phyloP scores from a whole-genome alignment of 2,888 invertebrate species.

The Coelopa pilipes region DNA sequence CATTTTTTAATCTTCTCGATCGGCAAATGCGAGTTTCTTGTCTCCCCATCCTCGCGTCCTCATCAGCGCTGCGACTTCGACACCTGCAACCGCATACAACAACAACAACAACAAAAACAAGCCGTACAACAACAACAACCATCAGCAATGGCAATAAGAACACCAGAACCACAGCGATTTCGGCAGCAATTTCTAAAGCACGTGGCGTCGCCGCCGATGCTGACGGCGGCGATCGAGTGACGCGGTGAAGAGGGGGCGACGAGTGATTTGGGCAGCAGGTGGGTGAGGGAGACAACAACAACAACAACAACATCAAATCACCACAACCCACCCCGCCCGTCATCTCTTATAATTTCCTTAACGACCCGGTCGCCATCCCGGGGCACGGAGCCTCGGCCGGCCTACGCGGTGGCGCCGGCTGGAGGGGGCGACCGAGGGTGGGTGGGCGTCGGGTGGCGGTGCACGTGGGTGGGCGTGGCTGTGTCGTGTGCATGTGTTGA shows the following conservation, averaged over 20 bases:
- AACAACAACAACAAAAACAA: constrained; percentile 7
- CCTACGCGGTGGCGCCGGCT: too few species aligned
- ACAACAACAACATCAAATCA: too few species aligned
- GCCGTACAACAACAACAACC: constrained; percentile 7
- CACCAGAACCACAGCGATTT: constrained; percentile 4
- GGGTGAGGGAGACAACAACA: too few species aligned
- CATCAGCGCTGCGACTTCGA: neutral
- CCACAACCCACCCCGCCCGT: too few species aligned
- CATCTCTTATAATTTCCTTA: constrained; percentile 1
- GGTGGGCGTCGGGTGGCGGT: neutral
- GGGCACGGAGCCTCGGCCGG: neutral
- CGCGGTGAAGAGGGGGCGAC: neutral
- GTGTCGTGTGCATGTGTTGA: constrained; percentile 16
- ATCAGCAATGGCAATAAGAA: neutral
- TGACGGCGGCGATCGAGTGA: constrained; percentile 3
- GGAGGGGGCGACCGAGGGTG: neutral
- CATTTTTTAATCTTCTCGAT: neutral
- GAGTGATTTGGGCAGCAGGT: too few species aligned
- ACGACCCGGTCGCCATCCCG: neutral
- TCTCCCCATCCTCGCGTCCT: neutral
- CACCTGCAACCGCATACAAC: constrained; percentile 19
- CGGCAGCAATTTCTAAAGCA: constrained; percentile 6
- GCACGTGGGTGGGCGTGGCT: neutral
- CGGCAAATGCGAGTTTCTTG: constrained; percentile 13
- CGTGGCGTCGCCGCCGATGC: neutral